Base-by-base conservation (phyloP, 2,888 invertebrate species). In the Chalcosyrphus nemorum region DNA sequence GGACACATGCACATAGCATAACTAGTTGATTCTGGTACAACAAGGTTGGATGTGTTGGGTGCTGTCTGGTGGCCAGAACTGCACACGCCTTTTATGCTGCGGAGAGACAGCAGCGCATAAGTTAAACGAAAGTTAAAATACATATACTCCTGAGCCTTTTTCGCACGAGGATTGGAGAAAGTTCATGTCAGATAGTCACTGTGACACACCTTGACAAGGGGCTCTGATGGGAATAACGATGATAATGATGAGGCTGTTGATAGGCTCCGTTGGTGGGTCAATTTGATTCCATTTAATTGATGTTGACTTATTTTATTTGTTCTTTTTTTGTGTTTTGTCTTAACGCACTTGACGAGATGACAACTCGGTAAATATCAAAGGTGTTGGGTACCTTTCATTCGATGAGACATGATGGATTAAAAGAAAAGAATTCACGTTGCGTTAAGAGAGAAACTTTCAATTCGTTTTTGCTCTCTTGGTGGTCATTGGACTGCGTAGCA, bases 91-190 rank as follows among this genome's bases (percentile, higher is more conserved):
- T n/a, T 50, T 41, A 17, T 13, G 9, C 32, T 50, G 50, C 11
- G 15, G 5, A 27, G 6, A 32, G 5, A 54, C 35, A 19, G 19
- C n/a, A n/a, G n/a, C n/a, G n/a, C 32, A 32, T 45, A 38, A 32
- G 59, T 41, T 59, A 45, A 72, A 82, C 61, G 81, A 82, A 82
- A 82, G 81, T 82, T 77, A 77, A 77, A 72, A 43, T 56, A 45
- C 43, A 77, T 66, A 43, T 56, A 45, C 43, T 57, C 35, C 32
- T 15, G 45, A 82, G 77, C 59, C n/a, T 32, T 77, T 71, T 81
- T 81, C 77, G 65, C 77, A 81, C 52, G 45, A 81, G 65, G 61
- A 82, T 59, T 61, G 81, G 81, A 82, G 81, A 82, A 82, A 82
- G 81, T 77, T 47, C 13, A 21, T 65, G 76, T 70, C 77, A 71